A percentile compares a stretch with the other conserved stretches of the same genome.
Conservation (phyloP, 1,140 invertebrate genomes). For the Lethocerus indicus region DNA sequence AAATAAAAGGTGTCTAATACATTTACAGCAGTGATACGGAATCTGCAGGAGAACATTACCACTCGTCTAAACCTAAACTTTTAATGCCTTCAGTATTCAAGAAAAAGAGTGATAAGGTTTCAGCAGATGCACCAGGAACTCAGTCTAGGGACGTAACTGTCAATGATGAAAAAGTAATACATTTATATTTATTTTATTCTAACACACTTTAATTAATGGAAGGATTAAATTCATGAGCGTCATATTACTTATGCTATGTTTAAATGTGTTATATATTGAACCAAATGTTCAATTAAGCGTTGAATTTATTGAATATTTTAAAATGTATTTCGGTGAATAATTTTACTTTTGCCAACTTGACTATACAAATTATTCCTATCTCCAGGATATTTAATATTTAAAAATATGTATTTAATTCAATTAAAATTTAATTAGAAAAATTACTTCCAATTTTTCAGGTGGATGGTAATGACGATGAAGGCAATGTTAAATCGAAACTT, state of each 20-base stretch:
- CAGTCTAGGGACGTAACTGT: not conserved
- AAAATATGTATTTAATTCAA: not conserved
- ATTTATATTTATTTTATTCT: not conserved
- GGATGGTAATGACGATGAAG: constrained; percentile 4
- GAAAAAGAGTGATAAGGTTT: constrained; percentile 6
- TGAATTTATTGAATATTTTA: not conserved
- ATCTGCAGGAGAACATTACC: constrained; percentile 7
- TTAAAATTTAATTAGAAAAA: not conserved
- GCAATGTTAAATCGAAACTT: not conserved
- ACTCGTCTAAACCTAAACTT: constrained; percentile 4
- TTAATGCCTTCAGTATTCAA: constrained; percentile 8
- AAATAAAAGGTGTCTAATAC: too few species aligned
- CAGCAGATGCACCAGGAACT: not conserved
- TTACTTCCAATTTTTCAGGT: too few species aligned
- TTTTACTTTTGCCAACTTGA: not conserved
- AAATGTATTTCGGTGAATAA: not conserved
- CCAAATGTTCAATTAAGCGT: not conserved
- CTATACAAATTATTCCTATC: not conserved
- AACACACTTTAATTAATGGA: too few species aligned
- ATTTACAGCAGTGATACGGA: constrained; percentile 15
- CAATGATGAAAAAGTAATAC: constrained; percentile 4
- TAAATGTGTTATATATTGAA: not conserved
- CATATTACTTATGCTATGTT: not conserved
- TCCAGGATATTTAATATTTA: not conserved
- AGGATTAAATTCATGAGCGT: not conserved